phyloP scores from a whole-genome alignment of 2,888 invertebrate species.

The Antheraea assamensis region DNA sequence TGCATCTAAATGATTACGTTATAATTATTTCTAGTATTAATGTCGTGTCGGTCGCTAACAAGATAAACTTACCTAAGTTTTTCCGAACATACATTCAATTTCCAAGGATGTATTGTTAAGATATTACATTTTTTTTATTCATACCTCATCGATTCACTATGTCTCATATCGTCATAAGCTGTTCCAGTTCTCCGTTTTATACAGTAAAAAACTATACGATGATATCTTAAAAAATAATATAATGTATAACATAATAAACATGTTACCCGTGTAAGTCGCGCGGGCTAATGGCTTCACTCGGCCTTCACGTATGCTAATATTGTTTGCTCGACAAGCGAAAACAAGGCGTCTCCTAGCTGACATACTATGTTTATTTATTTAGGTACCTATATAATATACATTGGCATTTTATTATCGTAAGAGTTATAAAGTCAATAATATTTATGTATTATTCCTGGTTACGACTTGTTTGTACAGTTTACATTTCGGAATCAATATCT shows the following conservation, averaged over 20 bases:
- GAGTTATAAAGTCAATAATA: background rate
- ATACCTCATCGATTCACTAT: no score
- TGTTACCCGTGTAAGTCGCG: background rate
- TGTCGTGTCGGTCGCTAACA: no score
- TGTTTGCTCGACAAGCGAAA: constrained; percentile 23
- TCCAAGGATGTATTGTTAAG: no score
- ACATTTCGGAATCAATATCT: no score
- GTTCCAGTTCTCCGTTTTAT: no score
- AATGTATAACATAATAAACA: background rate
- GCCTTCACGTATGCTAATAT: constrained; percentile 21
- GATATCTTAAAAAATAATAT: background rate
- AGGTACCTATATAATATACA: background rate
- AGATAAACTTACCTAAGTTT: no score
- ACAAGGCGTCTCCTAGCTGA: constrained; percentile 20
- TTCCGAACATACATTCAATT: no score
- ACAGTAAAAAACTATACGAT: background rate
- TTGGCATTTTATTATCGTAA: background rate
- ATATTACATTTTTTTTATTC: no score
- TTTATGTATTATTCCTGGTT: background rate
- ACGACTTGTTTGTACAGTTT: no score
- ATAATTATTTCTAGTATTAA: no score
- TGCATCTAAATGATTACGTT: no score
- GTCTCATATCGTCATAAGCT: no score
- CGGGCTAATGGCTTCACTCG: constrained; percentile 20
- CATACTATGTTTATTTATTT: constrained; percentile 1